Conservation (phyloP, 2,888 invertebrate genomes). For the Andrena trimmerana region DNA sequence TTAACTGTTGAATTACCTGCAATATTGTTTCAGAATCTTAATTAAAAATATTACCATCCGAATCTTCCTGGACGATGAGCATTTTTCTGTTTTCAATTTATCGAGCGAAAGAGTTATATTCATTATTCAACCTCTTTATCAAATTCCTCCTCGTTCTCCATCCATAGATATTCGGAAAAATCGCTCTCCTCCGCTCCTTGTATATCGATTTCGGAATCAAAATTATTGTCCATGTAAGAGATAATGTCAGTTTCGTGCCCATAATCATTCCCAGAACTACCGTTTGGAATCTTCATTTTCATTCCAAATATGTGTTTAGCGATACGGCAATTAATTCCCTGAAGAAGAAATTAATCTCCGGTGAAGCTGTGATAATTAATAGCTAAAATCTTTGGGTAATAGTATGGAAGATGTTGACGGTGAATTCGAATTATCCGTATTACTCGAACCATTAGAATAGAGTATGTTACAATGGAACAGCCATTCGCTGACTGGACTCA, state of each 20-base stretch:
- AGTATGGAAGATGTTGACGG: neutral
- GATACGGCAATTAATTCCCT: slow-evolving; percentile 57
- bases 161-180: slow-evolving; percentile 97
- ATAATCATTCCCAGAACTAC: slow-evolving; percentile 83
- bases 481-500: neutral
- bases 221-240: slow-evolving; percentile 78
- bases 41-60: neutral
- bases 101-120: slow-evolving; percentile 47
- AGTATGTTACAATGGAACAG: neutral
- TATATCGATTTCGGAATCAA: slow-evolving; percentile 83
- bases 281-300: slow-evolving; percentile 85
- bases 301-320: slow-evolving; percentile 74
- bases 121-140: slow-evolving; percentile 91
- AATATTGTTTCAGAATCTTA: slow-evolving; percentile 43
- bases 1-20: slow-evolving; percentile 93
- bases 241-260: slow-evolving; percentile 83
- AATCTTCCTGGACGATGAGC: neutral
- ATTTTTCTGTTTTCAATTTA: neutral
- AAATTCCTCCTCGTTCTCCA: slow-evolving; percentile 97
- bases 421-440: neutral
- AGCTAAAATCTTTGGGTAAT: neutral
- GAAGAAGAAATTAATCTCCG: slow-evolving; percentile 15
- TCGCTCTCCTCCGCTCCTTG: slow-evolving; percentile 88
- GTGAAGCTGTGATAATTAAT: neutral
- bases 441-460: neutral